A percentile compares a stretch with the other conserved stretches of the same genome.
phyloP scores from a whole-genome alignment of 2,113 vertebrate species.

The Cyprinodon variegatus region DNA sequence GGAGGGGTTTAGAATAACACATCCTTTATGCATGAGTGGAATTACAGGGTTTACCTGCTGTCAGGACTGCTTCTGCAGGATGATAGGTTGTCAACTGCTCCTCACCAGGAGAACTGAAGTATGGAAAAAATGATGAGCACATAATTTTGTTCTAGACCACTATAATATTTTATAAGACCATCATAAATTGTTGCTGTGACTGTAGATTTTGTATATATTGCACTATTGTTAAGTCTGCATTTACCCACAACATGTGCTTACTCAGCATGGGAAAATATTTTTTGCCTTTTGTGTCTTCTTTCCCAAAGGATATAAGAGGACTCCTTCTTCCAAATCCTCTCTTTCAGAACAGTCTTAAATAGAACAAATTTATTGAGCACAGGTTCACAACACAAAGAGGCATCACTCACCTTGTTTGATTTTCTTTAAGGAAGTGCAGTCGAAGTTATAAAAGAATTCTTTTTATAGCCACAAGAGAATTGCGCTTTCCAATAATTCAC shows the following conservation, averaged over 20 bases:
- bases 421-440: neutral
- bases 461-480: neutral
- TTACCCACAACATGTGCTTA: neutral
- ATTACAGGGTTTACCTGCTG: neutral
- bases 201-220: neutral
- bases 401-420: neutral
- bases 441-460: neutral
- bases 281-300: neutral
- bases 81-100: constrained; percentile 4
- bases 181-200: constrained; percentile 3
- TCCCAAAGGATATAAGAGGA: neutral
- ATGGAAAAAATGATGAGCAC: neutral
- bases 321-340: neutral
- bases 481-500: neutral
- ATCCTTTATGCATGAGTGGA: neutral
- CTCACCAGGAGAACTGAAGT: constrained; percentile 10
- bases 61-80: constrained; percentile 9
- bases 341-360: neutral
- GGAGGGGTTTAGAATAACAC: neutral
- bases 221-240: neutral
- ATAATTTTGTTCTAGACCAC: constrained; percentile 13
- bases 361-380: neutral
- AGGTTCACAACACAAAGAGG: neutral
- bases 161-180: constrained; percentile 6
- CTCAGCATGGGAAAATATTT: neutral